A percentile compares a stretch with the other conserved stretches of the same genome.
These are phyloP conservation scores for Cochlearius cochlearius DNA, from an alignment of 2,113 vertebrate genomes.

Conservation along the genomic window DNA sequence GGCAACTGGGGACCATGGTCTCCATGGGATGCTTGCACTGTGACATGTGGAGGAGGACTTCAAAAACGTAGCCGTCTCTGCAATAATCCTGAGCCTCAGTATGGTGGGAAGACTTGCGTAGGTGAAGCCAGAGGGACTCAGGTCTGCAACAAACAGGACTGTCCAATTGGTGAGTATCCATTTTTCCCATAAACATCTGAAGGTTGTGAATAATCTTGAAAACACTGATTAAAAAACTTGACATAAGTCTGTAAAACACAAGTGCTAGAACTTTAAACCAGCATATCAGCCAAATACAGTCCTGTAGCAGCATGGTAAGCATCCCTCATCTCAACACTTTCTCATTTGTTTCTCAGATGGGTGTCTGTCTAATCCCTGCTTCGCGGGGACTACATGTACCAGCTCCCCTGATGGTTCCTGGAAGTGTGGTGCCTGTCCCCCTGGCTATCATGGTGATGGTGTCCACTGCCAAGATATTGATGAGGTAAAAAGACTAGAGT, in stretches of 20 bases:
- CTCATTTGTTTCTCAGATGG: conserved; percentile 80
- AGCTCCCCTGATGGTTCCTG: conserved; percentile 93
- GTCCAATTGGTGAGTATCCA: conserved; percentile 77
- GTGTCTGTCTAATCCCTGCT: conserved; percentile 96
- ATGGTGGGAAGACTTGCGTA: conserved; percentile 89
- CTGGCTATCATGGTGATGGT: conserved; percentile 90
- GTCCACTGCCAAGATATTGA: conserved; percentile 90
- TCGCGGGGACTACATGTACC: conserved; percentile 84
- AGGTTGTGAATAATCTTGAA: neutral
- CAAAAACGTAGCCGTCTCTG: conserved; percentile 89
- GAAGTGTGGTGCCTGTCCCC: conserved; percentile 89
- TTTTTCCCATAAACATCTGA: neutral
- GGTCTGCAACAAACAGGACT: conserved; percentile 87
- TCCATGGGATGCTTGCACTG: conserved; percentile 89
- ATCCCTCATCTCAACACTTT: neutral
- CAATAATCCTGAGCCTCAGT: conserved; percentile 88
- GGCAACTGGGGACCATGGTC: conserved; percentile 98
- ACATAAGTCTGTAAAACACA: neutral
- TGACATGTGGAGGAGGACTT: conserved; percentile 91
- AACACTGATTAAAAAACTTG: neutral
- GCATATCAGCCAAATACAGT: neutral
- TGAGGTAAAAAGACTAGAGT: conserved; percentile 78
- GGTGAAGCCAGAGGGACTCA: conserved; percentile 81
- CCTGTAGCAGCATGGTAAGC: neutral
- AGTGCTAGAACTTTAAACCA: neutral